These are phyloP conservation scores for Ephestia elutella DNA, from an alignment of 1,140 invertebrate species.

Conservation along the genomic window DNA sequence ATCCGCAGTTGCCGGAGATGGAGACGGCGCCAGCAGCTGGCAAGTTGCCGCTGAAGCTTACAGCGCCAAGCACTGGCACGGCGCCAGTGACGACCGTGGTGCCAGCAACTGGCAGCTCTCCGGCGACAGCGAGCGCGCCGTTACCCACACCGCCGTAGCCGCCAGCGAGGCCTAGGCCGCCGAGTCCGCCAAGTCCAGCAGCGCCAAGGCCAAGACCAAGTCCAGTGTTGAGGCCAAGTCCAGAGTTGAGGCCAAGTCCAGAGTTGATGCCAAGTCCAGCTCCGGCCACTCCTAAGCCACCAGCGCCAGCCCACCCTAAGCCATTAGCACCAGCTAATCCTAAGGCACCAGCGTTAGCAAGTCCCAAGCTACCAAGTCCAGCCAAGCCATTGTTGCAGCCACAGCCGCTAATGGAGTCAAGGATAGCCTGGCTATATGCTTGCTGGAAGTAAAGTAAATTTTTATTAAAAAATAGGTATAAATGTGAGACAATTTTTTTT, in stretches of 20 bases:
- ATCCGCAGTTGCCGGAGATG: constrained; percentile 36
- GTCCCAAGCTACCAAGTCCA: neutral
- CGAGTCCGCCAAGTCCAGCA: constrained; percentile 18
- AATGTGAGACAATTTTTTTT: too few species aligned
- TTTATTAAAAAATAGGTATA: neutral
- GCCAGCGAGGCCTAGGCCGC: constrained; percentile 8
- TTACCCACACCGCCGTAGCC: constrained; percentile 37
- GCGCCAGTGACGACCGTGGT: constrained; percentile 32
- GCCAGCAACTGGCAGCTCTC: constrained; percentile 36
- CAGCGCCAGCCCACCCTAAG: too few species aligned
- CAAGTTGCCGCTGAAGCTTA: constrained; percentile 30
- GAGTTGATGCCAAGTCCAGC: too few species aligned
- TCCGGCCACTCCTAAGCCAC: neutral
- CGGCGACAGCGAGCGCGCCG: constrained; percentile 33
- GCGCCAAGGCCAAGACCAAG: constrained; percentile 13
- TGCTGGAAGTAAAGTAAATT: neutral
- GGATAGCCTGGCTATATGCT: neutral
- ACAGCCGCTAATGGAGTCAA: neutral
- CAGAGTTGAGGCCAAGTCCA: neutral
- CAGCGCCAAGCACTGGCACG: constrained; percentile 37
- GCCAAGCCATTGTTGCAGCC: neutral
- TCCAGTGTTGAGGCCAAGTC: neutral
- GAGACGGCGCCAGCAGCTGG: constrained; percentile 36
- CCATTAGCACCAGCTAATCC: neutral
- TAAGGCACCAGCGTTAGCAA: neutral